Evolutionary conservation across 1,140 invertebrate genomes (phyloP).

Genomic region (Ericerus pela): DNA sequence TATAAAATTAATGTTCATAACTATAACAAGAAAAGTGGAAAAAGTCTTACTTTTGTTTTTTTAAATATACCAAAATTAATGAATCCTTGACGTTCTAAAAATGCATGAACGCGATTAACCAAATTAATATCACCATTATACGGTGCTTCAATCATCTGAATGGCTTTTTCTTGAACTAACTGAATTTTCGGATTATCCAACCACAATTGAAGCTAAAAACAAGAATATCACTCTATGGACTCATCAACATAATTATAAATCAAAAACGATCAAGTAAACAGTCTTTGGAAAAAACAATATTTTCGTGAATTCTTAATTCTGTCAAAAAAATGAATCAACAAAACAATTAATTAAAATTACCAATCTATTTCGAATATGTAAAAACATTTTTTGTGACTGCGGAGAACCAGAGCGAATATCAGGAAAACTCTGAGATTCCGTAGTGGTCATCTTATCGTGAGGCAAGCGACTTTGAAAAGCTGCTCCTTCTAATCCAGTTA

Average conservation of each 20-base stretch:
- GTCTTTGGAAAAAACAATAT: background rate
- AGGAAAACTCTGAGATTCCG: slow-evolving; percentile 84
- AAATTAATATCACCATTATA: slow-evolving; percentile 82
- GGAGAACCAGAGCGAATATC: slow-evolving; percentile 69
- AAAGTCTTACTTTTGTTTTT: slow-evolving; percentile 46
- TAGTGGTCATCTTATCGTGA: slow-evolving; percentile 85
- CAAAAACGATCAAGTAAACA: slow-evolving; percentile 7
- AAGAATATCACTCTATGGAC: too few species aligned
- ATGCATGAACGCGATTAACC: slow-evolving; percentile 73
- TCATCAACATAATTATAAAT: slow-evolving; percentile 13
- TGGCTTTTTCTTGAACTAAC: slow-evolving; percentile 62
- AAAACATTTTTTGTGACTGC: slow-evolving; percentile 75
- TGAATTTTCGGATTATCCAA: slow-evolving; percentile 90
- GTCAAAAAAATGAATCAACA: too few species aligned
- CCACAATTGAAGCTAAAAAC: slow-evolving; percentile 76
- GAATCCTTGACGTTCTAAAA: slow-evolving; percentile 87
- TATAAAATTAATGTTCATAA: background rate
- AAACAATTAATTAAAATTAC: slow-evolving; percentile 37
- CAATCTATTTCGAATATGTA: slow-evolving; percentile 82
- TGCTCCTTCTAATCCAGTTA: slow-evolving; percentile 65
- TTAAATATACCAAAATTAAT: slow-evolving; percentile 98
- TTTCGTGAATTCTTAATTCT: background rate
- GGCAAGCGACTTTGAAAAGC: slow-evolving; percentile 86
- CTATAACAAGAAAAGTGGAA: slow-evolving; percentile 1
- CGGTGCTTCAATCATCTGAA: slow-evolving; percentile 71